A percentile compares a stretch with the other conserved stretches of the same genome.
Evolutionary conservation across 2,797 vertebrate genomes (phyloP).

Genomic region (Pangasius larnaudii): DNA sequence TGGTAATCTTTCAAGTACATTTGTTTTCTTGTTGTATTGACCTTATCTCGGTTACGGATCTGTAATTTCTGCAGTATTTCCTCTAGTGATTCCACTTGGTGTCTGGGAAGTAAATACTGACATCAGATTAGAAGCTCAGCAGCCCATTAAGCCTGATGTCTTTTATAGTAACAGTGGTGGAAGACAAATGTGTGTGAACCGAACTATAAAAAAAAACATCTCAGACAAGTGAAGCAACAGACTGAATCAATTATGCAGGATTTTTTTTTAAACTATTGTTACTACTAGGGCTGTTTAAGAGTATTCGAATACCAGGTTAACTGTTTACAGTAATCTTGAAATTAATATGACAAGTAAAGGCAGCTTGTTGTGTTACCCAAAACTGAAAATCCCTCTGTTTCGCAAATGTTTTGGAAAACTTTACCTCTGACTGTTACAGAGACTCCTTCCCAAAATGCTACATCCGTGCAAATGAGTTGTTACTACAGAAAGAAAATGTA

Average conservation of each 20-base stretch:
- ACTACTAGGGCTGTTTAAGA: neutral
- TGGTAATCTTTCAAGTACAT: neutral
- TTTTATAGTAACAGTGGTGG: slow-evolving; percentile 5
- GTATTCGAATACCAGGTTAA: neutral
- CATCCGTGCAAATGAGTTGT: neutral
- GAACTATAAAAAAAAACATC: neutral
- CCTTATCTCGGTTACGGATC: neutral
- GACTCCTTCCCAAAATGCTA: neutral
- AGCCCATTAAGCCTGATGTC: slow-evolving; percentile 8
- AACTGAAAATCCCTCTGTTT: neutral
- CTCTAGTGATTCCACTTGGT: neutral
- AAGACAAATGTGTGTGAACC: neutral
- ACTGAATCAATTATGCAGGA: neutral
- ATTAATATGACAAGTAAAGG: neutral
- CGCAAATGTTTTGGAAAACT: neutral
- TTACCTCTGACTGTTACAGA: neutral
- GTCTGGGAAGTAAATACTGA: slow-evolving; percentile 2
- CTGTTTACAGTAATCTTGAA: neutral
- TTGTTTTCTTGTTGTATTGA: slow-evolving; percentile 7
- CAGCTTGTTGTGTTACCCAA: neutral
- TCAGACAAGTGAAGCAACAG: neutral
- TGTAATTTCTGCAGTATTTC: slow-evolving; percentile 9
- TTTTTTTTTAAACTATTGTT: neutral
- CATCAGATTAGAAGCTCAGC: neutral
- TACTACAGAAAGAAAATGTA: neutral